Conservation (phyloP, 2,888 invertebrate genomes). For the Chrysodeixis includens region DNA sequence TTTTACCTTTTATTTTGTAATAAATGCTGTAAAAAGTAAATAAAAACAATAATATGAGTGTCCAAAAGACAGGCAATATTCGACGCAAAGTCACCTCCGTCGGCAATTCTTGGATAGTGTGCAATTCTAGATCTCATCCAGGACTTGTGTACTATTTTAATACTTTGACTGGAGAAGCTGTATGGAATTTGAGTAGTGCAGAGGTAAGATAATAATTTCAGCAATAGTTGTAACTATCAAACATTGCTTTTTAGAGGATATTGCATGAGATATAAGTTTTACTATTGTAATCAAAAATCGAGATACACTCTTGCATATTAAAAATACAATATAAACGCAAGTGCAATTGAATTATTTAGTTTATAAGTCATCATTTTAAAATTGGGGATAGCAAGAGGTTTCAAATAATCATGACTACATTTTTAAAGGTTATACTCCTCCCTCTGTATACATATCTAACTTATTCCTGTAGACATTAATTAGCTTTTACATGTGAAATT, state of each 20-base stretch:
- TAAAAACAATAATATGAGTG: constrained; percentile 33
- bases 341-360: not conserved
- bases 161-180: constrained; percentile 73
- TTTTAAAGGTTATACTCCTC: not conserved
- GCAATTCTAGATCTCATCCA: constrained; percentile 73
- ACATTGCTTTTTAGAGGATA: not conserved
- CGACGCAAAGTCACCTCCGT: constrained; percentile 55
- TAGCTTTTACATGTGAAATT: not conserved
- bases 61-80: constrained; percentile 22
- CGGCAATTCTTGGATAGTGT: constrained; percentile 73
- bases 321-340: no score
- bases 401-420: not conserved
- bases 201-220: constrained; percentile 64
- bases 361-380: not conserved
- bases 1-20: not conserved
- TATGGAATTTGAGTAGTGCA: constrained; percentile 75
- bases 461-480: not conserved
- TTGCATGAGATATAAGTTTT: no score
- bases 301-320: no score
- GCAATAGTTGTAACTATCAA: not conserved
- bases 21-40: not conserved
- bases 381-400: not conserved
- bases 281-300: not conserved
- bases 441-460: not conserved
- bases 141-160: constrained; percentile 79